Evolutionary conservation across 2,797 vertebrate genomes (phyloP).

Genomic region (Chiloscyllium punctatum): DNA sequence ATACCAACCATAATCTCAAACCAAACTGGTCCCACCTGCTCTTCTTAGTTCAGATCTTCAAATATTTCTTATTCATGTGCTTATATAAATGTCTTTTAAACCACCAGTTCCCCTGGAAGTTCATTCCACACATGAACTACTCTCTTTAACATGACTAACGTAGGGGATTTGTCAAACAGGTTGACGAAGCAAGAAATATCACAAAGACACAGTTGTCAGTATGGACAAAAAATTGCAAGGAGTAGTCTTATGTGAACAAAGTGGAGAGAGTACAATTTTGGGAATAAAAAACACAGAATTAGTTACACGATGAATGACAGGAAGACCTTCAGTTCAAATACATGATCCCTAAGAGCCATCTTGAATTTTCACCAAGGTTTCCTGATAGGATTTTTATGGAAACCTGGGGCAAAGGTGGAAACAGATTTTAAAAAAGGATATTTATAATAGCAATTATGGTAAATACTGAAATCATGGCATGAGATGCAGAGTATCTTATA

Average conservation of each 20-base stretch:
- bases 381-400: neutral
- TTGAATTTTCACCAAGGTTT: neutral
- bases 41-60: no score
- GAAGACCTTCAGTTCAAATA: neutral
- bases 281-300: neutral
- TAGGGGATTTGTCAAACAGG: neutral
- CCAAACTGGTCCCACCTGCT: no score
- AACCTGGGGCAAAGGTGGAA: neutral
- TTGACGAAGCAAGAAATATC: neutral
- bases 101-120: no score
- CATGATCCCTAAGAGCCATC: neutral
- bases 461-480: neutral
- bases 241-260: neutral
- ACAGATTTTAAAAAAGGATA: neutral
- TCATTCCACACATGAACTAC: no score
- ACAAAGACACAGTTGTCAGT: neutral
- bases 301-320: neutral
- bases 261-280: neutral
- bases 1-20: no score
- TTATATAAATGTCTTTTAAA: no score
- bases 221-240: neutral
- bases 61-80: no score
- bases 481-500: neutral
- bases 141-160: no score
- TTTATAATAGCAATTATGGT: neutral